phyloP scores from a whole-genome alignment of 2,797 vertebrate species.

The Pangasius macronema region DNA sequence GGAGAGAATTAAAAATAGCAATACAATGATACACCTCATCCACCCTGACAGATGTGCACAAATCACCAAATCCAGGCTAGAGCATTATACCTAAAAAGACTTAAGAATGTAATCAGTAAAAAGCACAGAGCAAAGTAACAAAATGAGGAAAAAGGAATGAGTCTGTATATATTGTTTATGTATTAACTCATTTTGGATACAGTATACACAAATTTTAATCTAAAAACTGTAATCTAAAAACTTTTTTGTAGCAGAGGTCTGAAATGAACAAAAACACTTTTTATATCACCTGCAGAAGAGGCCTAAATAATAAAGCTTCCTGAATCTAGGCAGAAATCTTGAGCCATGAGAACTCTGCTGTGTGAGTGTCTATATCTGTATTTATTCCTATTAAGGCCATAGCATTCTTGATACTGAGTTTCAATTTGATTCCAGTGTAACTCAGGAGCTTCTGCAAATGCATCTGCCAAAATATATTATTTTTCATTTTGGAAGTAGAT shows the following conservation, averaged over 20 bases:
- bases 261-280: too few species aligned
- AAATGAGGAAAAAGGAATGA: too few species aligned
- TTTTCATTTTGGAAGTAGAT: background rate
- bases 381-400: background rate
- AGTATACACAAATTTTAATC: too few species aligned
- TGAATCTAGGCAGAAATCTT: background rate
- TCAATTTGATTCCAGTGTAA: background rate
- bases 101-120: too few species aligned
- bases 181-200: too few species aligned
- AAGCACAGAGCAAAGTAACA: too few species aligned
- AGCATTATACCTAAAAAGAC: background rate
- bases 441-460: background rate
- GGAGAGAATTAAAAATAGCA: background rate
- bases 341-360: background rate
- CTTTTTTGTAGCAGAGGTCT: too few species aligned
- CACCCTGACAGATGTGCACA: too few species aligned
- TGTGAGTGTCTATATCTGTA: background rate
- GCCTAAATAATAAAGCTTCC: background rate
- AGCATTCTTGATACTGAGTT: background rate
- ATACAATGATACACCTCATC: background rate
- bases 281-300: background rate
- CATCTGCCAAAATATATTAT: background rate
- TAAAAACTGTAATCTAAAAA: too few species aligned
- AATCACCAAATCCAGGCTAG: background rate
- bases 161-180: too few species aligned